phyloP scores from a whole-genome alignment of 2,797 vertebrate genomes.

The Cyclura pinguis region DNA sequence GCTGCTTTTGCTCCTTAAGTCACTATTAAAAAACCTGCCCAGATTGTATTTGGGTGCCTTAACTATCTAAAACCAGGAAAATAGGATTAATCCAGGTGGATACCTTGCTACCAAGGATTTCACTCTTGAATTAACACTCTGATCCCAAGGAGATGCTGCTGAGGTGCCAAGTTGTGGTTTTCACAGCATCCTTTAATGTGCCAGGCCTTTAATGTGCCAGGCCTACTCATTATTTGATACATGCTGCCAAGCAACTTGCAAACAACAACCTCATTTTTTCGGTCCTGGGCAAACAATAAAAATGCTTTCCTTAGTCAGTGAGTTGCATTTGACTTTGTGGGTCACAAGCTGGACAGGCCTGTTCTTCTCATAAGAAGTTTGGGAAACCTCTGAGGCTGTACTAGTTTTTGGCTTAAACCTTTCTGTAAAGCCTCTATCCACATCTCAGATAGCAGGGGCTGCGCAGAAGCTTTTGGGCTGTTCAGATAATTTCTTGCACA shows the following conservation, averaged over 20 bases:
- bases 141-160: not conserved
- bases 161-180: not conserved
- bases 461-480: not conserved
- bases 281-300: not conserved
- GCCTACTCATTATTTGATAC: not conserved
- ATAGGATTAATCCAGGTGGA: not conserved
- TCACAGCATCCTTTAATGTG: not conserved
- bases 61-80: not conserved
- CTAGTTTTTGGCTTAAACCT: not conserved
- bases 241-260: not conserved
- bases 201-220: not conserved
- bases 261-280: not conserved
- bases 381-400: not conserved
- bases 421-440: not conserved
- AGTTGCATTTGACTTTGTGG: too few relatives aligned
- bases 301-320: not conserved
- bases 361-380: not conserved
- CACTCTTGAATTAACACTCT: not conserved
- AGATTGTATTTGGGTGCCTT: not conserved
- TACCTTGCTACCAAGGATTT: not conserved
- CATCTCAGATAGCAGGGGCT: too few relatives aligned
- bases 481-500: not conserved
- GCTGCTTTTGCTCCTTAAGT: constrained; percentile 25
- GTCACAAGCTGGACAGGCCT: not conserved
- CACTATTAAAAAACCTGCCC: not conserved